Evolutionary conservation across 2,113 vertebrate species (phyloP).

Genomic region (Neoarius graeffei): DNA sequence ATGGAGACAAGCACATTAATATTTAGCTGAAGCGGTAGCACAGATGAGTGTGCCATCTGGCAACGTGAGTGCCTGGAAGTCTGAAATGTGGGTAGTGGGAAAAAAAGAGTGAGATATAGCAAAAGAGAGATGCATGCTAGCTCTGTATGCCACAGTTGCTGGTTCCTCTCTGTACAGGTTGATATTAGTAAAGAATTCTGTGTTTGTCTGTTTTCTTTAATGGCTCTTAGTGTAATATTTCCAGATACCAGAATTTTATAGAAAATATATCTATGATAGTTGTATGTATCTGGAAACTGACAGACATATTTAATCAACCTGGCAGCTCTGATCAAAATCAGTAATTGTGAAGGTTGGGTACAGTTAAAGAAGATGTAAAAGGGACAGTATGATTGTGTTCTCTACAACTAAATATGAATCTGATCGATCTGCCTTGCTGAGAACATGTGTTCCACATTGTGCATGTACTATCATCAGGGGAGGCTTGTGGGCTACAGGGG

Average conservation of each 20-base stretch:
- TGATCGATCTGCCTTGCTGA: not conserved
- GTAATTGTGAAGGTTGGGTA: not conserved
- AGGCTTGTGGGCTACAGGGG: not conserved
- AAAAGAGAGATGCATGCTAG: not conserved
- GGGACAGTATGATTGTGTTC: not conserved
- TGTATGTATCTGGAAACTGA: not conserved
- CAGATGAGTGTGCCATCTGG: slow-evolving; percentile 52
- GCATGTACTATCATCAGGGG: not conserved
- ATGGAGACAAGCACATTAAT: slow-evolving; percentile 49
- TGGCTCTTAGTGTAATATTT: not conserved
- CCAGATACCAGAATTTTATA: not conserved
- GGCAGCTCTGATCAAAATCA: not conserved
- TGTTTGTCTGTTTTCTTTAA: not conserved
- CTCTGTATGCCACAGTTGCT: not conserved
- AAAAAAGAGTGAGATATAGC: not conserved
- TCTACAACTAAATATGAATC: slow-evolving; percentile 4
- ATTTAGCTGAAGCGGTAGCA: slow-evolving; percentile 45
- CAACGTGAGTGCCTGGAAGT: slow-evolving; percentile 14
- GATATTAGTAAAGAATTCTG: not conserved
- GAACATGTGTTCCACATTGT: slow-evolving; percentile 20
- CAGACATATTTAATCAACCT: not conserved
- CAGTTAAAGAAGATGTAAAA: not conserved
- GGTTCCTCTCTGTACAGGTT: not conserved
- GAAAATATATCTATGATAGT: not conserved
- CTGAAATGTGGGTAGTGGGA: slow-evolving; percentile 8